Conservation (phyloP, 2,113 vertebrate genomes). For the Calidris pygmaea region DNA sequence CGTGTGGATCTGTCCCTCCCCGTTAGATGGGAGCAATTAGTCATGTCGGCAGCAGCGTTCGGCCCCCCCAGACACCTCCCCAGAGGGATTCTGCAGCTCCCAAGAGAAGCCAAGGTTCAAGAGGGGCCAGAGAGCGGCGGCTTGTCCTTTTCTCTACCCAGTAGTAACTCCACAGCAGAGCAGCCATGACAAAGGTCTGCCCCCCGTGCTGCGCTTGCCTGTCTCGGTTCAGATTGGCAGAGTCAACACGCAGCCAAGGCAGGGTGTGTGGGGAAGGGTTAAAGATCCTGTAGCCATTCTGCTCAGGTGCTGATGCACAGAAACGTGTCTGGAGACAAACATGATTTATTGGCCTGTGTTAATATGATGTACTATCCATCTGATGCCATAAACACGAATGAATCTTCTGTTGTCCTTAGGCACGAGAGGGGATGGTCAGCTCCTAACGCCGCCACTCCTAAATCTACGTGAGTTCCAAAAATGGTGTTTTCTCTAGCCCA, state of each 20-base stretch:
- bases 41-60: not conserved
- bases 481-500: not conserved
- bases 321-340: not conserved
- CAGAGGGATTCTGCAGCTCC: not conserved
- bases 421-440: not conserved
- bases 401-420: not conserved
- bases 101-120: not conserved
- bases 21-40: not conserved
- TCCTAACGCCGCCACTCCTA: not conserved
- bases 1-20: not conserved
- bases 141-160: not conserved
- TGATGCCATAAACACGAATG: not conserved
- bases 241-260: not conserved
- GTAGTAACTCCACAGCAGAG: not conserved
- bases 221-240: not conserved
- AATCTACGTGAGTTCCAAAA: not conserved
- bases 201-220: not conserved
- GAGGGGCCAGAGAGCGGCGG: not conserved
- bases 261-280: not conserved
- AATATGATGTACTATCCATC: not conserved
- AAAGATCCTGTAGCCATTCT: not conserved
- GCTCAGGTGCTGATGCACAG: not conserved
- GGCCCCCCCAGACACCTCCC: not conserved
- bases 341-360: not conserved
- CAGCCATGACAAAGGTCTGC: accelerated